Conservation (phyloP, 2,888 invertebrate species). For the Dasypogon diadema region DNA sequence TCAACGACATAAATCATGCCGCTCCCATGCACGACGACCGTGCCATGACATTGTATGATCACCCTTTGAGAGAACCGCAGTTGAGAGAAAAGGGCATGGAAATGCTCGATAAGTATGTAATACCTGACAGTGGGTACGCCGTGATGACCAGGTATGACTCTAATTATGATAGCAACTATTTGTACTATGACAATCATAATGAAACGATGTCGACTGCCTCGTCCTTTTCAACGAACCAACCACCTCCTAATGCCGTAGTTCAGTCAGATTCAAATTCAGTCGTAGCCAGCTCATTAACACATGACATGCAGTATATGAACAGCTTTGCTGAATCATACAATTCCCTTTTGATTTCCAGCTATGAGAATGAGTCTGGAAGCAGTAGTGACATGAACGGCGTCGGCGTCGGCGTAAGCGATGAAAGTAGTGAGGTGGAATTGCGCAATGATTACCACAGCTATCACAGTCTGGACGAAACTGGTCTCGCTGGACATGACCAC, state of each 20-base stretch:
- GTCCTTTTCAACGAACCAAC: slow-evolving; percentile 33
- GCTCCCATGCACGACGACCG: neutral
- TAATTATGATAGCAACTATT: slow-evolving; percentile 55
- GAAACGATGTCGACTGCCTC: slow-evolving; percentile 35
- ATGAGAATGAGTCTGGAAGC: slow-evolving; percentile 54
- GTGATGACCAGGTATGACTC: slow-evolving; percentile 58
- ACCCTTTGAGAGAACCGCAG: slow-evolving; percentile 21
- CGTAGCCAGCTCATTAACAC: slow-evolving; percentile 29
- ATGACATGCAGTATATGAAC: slow-evolving; percentile 54
- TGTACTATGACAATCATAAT: slow-evolving; percentile 55
- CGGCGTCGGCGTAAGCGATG: slow-evolving; percentile 42
- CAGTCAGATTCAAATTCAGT: slow-evolving; percentile 28
- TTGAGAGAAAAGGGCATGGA: neutral
- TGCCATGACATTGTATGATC: slow-evolving; percentile 27
- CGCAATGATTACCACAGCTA: slow-evolving; percentile 54
- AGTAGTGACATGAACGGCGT: slow-evolving; percentile 48
- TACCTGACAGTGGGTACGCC: slow-evolving; percentile 54
- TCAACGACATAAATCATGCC: neutral
- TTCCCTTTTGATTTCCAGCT: slow-evolving; percentile 61
- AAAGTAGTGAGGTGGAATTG: slow-evolving; percentile 15
- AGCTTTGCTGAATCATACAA: slow-evolving; percentile 68
- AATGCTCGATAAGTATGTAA: slow-evolving; percentile 4
- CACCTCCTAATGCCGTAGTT: slow-evolving; percentile 26
- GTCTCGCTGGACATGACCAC: slow-evolving; percentile 59
- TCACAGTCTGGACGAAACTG: slow-evolving; percentile 56